Conservation (phyloP, 2,113 vertebrate species). For the Spilogale gracilis region DNA sequence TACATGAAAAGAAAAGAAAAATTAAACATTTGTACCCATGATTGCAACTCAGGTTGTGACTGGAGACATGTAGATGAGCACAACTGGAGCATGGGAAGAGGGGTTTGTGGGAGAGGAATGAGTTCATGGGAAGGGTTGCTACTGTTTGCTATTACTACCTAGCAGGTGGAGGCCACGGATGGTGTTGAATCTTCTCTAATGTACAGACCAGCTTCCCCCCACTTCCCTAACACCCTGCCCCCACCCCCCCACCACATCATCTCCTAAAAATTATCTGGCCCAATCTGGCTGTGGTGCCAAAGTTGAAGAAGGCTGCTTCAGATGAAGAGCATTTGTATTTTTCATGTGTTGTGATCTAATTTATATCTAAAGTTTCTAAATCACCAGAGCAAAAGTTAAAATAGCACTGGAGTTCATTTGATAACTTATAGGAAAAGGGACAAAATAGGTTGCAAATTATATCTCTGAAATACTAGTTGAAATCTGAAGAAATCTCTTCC, state of each 20-base stretch:
- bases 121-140: neutral
- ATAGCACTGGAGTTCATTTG: neutral
- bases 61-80: neutral
- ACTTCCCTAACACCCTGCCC: neutral
- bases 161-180: neutral
- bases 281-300: too few species aligned
- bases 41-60: neutral
- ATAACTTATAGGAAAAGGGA: neutral
- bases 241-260: fast-evolving
- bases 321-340: neutral
- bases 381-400: neutral
- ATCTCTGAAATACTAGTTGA: neutral
- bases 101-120: neutral
- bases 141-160: neutral
- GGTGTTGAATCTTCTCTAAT: neutral
- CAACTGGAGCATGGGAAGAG: neutral
- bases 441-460: neutral
- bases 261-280: neutral
- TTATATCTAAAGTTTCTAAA: neutral
- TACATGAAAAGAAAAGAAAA: neutral
- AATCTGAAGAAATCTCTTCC: neutral
- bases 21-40: neutral
- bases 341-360: neutral
- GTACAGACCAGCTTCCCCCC: neutral
- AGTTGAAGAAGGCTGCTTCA: neutral